Evolutionary conservation across 2,113 vertebrate genomes (phyloP).

Genomic region (Vicugna pacos): DNA sequence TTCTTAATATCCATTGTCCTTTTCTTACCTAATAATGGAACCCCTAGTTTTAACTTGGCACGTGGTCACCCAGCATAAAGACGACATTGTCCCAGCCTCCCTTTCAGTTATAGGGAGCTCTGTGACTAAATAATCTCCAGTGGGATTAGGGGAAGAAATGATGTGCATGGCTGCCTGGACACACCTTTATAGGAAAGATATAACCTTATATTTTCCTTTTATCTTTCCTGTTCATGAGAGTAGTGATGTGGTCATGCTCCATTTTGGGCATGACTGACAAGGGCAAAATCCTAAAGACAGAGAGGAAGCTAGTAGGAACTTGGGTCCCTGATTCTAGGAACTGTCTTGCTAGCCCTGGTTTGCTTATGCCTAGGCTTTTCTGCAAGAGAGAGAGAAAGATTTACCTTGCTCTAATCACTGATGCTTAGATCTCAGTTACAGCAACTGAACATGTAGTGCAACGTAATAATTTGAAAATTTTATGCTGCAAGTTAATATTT

Average conservation of each 20-base stretch:
- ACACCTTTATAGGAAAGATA: background rate
- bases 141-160: background rate
- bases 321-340: background rate
- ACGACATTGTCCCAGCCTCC: background rate
- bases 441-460: background rate
- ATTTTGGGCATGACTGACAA: background rate
- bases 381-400: background rate
- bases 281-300: background rate
- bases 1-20: background rate
- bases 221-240: background rate
- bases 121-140: background rate
- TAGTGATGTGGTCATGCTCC: background rate
- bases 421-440: conserved; percentile 41
- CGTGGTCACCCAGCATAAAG: background rate
- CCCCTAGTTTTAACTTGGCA: conserved; percentile 49
- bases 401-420: conserved; percentile 30
- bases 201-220: background rate
- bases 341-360: background rate
- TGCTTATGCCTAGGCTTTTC: background rate
- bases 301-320: background rate
- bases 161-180: background rate
- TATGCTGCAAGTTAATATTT: conserved; percentile 44
- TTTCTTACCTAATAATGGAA: background rate
- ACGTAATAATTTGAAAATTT: conserved; percentile 47
- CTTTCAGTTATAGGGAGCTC: background rate